phyloP scores from a whole-genome alignment of 2,797 vertebrate genomes.

The Paramormyrops hopkinsi region DNA sequence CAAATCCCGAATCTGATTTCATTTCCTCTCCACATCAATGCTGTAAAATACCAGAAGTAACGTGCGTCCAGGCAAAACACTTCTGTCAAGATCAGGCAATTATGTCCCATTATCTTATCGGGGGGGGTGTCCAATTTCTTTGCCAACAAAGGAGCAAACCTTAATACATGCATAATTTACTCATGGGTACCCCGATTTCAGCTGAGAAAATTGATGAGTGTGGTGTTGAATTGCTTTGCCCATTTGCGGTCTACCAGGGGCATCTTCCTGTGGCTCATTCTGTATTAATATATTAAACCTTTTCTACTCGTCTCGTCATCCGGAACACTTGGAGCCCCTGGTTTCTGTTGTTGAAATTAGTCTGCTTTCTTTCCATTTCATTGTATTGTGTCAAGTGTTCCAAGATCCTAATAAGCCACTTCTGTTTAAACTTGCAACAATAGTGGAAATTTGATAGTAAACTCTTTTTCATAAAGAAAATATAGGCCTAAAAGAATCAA shows the following conservation, averaged over 20 bases:
- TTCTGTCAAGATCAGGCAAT: conserved; percentile 36
- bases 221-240: conserved; percentile 64
- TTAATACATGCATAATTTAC: conserved; percentile 71
- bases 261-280: conserved; percentile 65
- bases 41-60: conserved; percentile 22
- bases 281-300: conserved; percentile 65
- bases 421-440: conserved; percentile 35
- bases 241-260: conserved; percentile 54
- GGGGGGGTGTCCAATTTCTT: conserved; percentile 55
- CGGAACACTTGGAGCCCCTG: conserved; percentile 53
- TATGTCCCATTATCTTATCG: conserved; percentile 44
- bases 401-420: conserved; percentile 40
- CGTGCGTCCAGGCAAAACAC: conserved; percentile 43
- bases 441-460: conserved; percentile 14
- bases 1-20: neutral
- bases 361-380: conserved; percentile 39
- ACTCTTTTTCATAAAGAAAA: neutral
- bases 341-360: conserved; percentile 46
- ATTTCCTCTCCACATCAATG: conserved; percentile 41
- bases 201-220: conserved; percentile 73
- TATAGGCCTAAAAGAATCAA: neutral
- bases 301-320: conserved; percentile 56
- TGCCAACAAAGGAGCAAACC: conserved; percentile 52
- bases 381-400: conserved; percentile 20
- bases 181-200: conserved; percentile 64